Evolutionary conservation across 2,888 invertebrate species (phyloP).

Genomic region (Phania funesta): DNA sequence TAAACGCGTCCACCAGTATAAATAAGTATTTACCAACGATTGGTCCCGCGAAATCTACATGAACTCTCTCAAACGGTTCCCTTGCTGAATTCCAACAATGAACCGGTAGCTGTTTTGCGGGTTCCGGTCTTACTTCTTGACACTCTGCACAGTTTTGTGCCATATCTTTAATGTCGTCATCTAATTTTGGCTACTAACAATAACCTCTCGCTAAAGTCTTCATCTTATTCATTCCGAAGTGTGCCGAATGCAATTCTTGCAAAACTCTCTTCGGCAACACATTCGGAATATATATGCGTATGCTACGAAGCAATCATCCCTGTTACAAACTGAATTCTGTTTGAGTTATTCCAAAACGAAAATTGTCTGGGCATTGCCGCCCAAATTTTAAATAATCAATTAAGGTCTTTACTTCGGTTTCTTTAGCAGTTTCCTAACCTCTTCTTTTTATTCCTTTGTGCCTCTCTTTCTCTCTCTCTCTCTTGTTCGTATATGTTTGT

Average conservation of each 20-base stretch:
- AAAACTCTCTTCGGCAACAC: background rate
- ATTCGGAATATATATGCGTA: too few species aligned
- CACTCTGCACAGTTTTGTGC: conserved; percentile 50
- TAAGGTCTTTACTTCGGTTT: background rate
- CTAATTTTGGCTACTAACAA: conserved; percentile 58
- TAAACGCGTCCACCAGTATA: background rate
- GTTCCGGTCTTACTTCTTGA: conserved; percentile 11
- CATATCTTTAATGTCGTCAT: background rate
- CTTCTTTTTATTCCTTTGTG: too few species aligned
- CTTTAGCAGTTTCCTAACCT: conserved; percentile 17
- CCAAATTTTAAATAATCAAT: conserved; percentile 42
- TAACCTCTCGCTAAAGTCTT: conserved; percentile 60
- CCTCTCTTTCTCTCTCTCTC: too few species aligned
- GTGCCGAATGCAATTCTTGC: conserved; percentile 45
- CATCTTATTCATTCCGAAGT: conserved; percentile 43
- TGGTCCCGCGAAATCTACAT: background rate
- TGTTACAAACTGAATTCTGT: too few species aligned
- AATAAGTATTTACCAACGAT: background rate
- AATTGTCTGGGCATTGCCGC: conserved; percentile 30
- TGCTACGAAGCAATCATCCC: too few species aligned
- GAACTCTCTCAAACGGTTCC: background rate
- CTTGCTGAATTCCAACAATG: background rate
- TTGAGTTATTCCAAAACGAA: conserved; percentile 48
- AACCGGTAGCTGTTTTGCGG: background rate
- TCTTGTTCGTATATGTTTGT: too few species aligned